Evolutionary conservation across 2,797 vertebrate species (phyloP).

Genomic region (Sebastes iracundus): DNA sequence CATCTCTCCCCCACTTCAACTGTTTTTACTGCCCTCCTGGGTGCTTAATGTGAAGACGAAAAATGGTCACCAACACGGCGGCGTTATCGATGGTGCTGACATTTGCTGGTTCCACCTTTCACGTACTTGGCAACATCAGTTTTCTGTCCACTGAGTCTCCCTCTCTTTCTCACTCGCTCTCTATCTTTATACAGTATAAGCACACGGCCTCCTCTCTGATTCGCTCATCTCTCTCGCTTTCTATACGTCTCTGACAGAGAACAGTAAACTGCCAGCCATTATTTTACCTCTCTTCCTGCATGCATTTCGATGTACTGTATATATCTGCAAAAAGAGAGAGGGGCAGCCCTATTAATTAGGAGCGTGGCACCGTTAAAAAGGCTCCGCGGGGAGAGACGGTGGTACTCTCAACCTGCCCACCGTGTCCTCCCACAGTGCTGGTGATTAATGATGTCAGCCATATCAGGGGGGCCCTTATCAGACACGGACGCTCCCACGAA

Average conservation of each 20-base stretch:
- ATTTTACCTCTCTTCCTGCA: constrained; percentile 47
- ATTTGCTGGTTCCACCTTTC: constrained; percentile 60
- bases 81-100: constrained; percentile 60
- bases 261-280: constrained; percentile 26
- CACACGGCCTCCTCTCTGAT: not conserved
- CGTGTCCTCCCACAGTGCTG: constrained; percentile 66
- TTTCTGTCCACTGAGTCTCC: constrained; percentile 27
- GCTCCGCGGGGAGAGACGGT: constrained; percentile 55
- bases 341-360: constrained; percentile 70
- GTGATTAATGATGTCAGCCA: constrained; percentile 80
- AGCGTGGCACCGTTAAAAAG: constrained; percentile 53
- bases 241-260: not conserved
- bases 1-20: constrained; percentile 14
- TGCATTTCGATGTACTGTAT: constrained; percentile 37
- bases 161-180: not conserved
- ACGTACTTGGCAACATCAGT: constrained; percentile 36
- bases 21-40: constrained; percentile 31
- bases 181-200: not conserved
- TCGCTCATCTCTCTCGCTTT: constrained; percentile 2
- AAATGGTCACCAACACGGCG: constrained; percentile 50
- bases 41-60: constrained; percentile 18
- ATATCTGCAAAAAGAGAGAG: constrained; percentile 39
- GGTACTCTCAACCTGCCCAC: constrained; percentile 62
- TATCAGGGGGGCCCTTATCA: constrained; percentile 76
- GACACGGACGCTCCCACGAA: constrained; percentile 70